Base-by-base conservation (phyloP, 2,888 invertebrate genomes). In the Callyntrura guangdongensis region DNA sequence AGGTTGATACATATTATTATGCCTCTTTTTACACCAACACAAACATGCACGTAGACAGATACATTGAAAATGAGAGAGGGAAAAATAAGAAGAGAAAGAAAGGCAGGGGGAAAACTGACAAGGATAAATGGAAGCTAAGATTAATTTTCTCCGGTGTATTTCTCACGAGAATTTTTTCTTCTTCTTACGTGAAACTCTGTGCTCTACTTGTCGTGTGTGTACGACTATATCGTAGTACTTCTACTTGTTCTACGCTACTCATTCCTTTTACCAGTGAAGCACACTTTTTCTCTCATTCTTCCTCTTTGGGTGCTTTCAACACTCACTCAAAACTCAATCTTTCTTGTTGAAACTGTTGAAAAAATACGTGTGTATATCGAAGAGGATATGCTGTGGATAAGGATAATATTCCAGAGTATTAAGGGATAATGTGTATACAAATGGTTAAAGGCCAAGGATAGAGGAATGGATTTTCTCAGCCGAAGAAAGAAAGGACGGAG, bases 101-200 rank as follows among this genome's bases (percentile, higher is more conserved):
- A 67, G 61, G 72, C 49, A 69, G 61, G 27, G 79, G 84, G 84
- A 86, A 85, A 85, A 79, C 91, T 94, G 94, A 94, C 94, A 94
- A 93, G 93, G 93, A 94, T 94, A 94, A 94, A 94, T 94, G 92
- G 94, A 93, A 94, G 91, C 90, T 93, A 92, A 93, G 94, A 94
- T 94, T 94, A 93, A 94, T 94, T 94, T 94, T 94, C 94, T 93
- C 91, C 91, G 86, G 90, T 94, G 93, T 93, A 94, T 94, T 93
- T 94, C 94, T 94, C 94, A 93, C 94, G 93, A 94, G 94, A 94
- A 89, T 93, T 92, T 91, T 83, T 89, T 87, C 14, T 86, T 47
- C 0, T 14, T 8, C 25, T 47, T 69, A 81, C 25, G 59, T 14
- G 82, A 49, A 67, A 53, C 81, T 59, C 45, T 81, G 59, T 74